Percentiles rank a stretch among this genome's conserved stretches.
Conservation (phyloP, 92 coral and sea anemone genomes). For the Plumapathes pennacea region DNA sequence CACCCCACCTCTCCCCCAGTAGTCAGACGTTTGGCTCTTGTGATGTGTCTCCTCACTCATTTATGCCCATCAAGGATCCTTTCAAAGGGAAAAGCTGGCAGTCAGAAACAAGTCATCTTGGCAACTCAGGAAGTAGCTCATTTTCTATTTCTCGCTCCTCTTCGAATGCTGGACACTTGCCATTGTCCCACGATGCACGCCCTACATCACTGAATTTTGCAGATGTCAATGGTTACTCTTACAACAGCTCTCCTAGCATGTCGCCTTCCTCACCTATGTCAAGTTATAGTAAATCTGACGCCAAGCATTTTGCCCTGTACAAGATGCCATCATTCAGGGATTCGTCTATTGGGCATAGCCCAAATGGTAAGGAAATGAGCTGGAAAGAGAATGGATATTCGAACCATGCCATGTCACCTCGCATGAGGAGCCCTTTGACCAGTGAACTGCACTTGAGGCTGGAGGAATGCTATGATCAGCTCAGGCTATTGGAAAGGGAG, state of each 20-base stretch:
- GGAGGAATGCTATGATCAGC: slow-evolving; percentile 96
- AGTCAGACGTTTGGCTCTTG: slow-evolving; percentile 79
- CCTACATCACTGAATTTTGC: slow-evolving; percentile 53
- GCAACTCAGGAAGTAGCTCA: slow-evolving; percentile 68
- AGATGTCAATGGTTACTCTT: slow-evolving; percentile 54
- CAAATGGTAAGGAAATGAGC: slow-evolving; percentile 27
- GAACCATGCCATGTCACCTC: slow-evolving; percentile 48
- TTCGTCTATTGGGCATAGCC: slow-evolving; percentile 44
- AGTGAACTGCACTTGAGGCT: slow-evolving; percentile 83
- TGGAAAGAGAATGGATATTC: slow-evolving; percentile 62
- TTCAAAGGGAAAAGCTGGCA: slow-evolving; percentile 58
- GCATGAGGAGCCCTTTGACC: slow-evolving; percentile 72
- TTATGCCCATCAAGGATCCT: slow-evolving; percentile 76
- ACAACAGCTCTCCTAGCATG: slow-evolving; percentile 86
- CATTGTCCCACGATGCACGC: slow-evolving; percentile 58
- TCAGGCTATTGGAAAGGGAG: slow-evolving; percentile 87
- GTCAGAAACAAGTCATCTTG: slow-evolving; percentile 78
- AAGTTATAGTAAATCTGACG: slow-evolving; percentile 52
- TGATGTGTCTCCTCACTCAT: slow-evolving; percentile 65
- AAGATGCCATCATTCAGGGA: slow-evolving; percentile 47
- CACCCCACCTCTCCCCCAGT: slow-evolving; percentile 93
- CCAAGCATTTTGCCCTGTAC: slow-evolving; percentile 44
- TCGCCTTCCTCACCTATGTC: slow-evolving; percentile 87
- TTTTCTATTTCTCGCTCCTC: slow-evolving; percentile 63
- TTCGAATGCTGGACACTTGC: slow-evolving; percentile 55